Evolutionary conservation across 2,113 vertebrate species (phyloP).

Genomic region (Xiphophorus couchianus): DNA sequence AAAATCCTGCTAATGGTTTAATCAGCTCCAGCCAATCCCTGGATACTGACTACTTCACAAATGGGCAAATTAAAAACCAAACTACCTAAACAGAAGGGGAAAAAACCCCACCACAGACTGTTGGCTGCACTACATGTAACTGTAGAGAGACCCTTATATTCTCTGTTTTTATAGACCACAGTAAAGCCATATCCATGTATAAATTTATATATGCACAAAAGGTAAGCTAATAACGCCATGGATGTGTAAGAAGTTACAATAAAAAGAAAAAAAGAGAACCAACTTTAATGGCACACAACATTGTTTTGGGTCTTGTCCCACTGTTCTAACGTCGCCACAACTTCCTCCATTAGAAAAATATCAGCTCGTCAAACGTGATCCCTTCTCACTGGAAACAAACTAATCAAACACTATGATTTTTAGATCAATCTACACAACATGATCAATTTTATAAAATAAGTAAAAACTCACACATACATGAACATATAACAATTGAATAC

Average conservation of each 20-base stretch:
- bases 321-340: constrained; percentile 65
- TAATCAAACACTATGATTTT: constrained; percentile 41
- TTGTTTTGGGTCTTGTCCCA: constrained; percentile 61
- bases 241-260: constrained; percentile 3
- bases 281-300: constrained; percentile 31
- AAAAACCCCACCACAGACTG: too few relatives aligned
- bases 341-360: constrained; percentile 66
- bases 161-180: neutral
- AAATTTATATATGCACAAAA: neutral
- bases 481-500: too few relatives aligned
- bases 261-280: constrained; percentile 17
- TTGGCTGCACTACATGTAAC: neutral
- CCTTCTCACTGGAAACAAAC: constrained; percentile 12
- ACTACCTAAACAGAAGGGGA: too few relatives aligned
- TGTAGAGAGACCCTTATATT: too few relatives aligned
- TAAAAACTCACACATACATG: constrained; percentile 17
- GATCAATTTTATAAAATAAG: constrained; percentile 37
- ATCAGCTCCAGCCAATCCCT: too few relatives aligned
- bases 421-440: constrained; percentile 21
- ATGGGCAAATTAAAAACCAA: too few relatives aligned
- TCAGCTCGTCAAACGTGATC: constrained; percentile 20
- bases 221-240: neutral
- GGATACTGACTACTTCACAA: too few relatives aligned
- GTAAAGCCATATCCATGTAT: neutral
- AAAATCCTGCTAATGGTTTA: too few relatives aligned